Percentiles rank a stretch among this genome's conserved stretches.
Evolutionary conservation across 2,888 invertebrate genomes (phyloP).

Genomic region (Drosophila seclusa): DNA sequence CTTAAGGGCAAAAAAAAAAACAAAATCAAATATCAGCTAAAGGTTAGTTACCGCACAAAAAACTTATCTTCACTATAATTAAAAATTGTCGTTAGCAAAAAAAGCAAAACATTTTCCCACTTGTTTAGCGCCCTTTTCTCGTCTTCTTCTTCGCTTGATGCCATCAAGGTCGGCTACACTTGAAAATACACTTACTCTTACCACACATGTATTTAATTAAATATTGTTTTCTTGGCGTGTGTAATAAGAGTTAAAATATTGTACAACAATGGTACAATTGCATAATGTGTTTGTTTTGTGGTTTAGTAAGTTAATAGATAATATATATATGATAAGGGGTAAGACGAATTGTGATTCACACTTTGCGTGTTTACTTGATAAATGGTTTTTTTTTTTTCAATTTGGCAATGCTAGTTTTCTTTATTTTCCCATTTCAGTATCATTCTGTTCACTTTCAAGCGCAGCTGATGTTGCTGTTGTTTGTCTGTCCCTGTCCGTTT

Average conservation of each 20-base stretch:
- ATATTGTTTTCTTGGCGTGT: slow-evolving; percentile 42
- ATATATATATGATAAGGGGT: slow-evolving; percentile 9
- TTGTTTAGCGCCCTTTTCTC: slow-evolving; percentile 19
- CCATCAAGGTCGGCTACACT: slow-evolving; percentile 34
- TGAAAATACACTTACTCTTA: background rate
- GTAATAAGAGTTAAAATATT: slow-evolving; percentile 30
- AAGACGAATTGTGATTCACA: background rate
- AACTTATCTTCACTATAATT: slow-evolving; percentile 10
- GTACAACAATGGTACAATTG: slow-evolving; percentile 47
- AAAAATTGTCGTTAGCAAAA: slow-evolving; percentile 5
- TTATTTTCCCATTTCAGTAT: slow-evolving; percentile 48
- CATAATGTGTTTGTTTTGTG: slow-evolving; percentile 47
- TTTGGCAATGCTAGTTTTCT: slow-evolving; percentile 1
- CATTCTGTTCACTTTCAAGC: slow-evolving; percentile 57
- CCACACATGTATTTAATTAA: slow-evolving; percentile 39
- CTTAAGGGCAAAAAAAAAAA: slow-evolving; percentile 11
- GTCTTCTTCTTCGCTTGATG: slow-evolving; percentile 1
- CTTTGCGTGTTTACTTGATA: background rate
- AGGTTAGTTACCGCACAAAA: slow-evolving; percentile 63
- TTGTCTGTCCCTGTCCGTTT: slow-evolving; percentile 12
- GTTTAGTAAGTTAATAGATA: slow-evolving; percentile 3
- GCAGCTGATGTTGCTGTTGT: slow-evolving; percentile 65
- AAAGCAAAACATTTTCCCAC: background rate
- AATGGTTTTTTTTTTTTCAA: slow-evolving; percentile 1
- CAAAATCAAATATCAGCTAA: slow-evolving; percentile 25